A percentile compares a stretch with the other conserved stretches of the same genome.
phyloP scores from a whole-genome alignment of 1,140 invertebrate genomes.

The Pseudachorutes palmiensis region DNA sequence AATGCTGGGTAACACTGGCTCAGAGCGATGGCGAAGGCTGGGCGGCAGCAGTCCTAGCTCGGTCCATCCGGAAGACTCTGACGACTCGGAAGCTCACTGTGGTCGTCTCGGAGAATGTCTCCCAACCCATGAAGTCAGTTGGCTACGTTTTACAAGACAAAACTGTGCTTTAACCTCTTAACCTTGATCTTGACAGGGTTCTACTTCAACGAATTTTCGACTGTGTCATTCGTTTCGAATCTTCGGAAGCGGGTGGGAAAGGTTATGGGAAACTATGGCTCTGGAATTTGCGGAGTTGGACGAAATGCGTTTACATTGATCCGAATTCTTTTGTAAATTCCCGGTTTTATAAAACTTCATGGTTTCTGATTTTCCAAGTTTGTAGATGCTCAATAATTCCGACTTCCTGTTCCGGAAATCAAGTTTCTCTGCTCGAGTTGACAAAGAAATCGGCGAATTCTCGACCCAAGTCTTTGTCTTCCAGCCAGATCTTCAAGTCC shows the following conservation, averaged over 20 bases:
- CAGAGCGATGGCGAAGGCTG: background rate
- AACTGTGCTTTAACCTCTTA: too few species aligned
- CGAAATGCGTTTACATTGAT: conserved; percentile 20
- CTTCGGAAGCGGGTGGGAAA: background rate
- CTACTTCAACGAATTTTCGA: conserved; percentile 18
- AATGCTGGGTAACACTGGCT: background rate
- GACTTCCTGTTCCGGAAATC: too few species aligned
- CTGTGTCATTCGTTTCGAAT: conserved; percentile 16
- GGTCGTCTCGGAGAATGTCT: background rate
- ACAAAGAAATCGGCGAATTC: too few species aligned
- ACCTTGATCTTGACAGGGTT: background rate
- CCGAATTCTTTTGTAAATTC: conserved; percentile 19
- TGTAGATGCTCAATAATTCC: too few species aligned
- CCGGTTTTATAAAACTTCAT: too few species aligned
- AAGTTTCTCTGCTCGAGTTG: too few species aligned
- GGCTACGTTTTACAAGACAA: too few species aligned
- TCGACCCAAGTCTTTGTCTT: too few species aligned
- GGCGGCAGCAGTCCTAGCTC: background rate
- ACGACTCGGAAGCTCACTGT: background rate
- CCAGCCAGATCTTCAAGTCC: too few species aligned
- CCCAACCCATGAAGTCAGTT: background rate
- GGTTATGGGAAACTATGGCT: conserved; percentile 14
- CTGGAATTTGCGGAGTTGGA: conserved; percentile 18
- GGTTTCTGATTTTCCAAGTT: too few species aligned
- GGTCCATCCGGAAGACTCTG: background rate